A percentile compares a stretch with the other conserved stretches of the same genome.
Evolutionary conservation across 2,113 vertebrate genomes (phyloP).

Genomic region (Zosterops lateralis): DNA sequence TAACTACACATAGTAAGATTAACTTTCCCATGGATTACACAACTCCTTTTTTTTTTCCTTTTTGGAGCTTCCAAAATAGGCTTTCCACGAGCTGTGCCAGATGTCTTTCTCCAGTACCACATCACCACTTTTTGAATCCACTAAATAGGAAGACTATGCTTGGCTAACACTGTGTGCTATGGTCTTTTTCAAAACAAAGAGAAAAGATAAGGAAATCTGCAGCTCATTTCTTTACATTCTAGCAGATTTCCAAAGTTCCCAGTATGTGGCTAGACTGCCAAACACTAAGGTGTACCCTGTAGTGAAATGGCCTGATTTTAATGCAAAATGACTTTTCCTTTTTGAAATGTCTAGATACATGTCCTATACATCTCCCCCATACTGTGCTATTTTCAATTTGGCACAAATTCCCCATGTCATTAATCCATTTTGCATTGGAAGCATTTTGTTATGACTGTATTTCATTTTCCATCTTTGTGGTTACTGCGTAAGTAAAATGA

Average conservation of each 20-base stretch:
- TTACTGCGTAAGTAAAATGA: not conserved
- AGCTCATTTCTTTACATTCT: not conserved
- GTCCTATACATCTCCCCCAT: not conserved
- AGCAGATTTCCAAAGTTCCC: not conserved
- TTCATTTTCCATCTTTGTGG: not conserved
- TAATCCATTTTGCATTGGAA: not conserved
- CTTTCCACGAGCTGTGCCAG: constrained; percentile 35
- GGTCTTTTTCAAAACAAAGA: not conserved
- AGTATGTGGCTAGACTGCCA: not conserved
- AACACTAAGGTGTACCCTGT: not conserved
- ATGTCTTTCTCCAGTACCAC: not conserved
- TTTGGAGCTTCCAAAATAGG: not conserved
- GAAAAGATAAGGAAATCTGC: not conserved
- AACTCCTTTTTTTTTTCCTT: not conserved
- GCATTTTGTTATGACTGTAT: not conserved
- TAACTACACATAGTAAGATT: not conserved
- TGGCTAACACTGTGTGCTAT: not conserved
- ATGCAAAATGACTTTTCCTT: not conserved
- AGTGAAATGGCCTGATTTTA: not conserved
- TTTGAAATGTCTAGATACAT: not conserved
- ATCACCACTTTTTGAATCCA: not conserved
- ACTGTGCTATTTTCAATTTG: not conserved
- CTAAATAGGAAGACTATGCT: not conserved
- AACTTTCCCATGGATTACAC: constrained; percentile 22
- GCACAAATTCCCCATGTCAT: not conserved